Percentiles rank a stretch among this genome's conserved stretches.
These are phyloP conservation scores for Conus ventricosus DNA, from an alignment of 1,140 invertebrate genomes.

Conservation along the genomic window DNA sequence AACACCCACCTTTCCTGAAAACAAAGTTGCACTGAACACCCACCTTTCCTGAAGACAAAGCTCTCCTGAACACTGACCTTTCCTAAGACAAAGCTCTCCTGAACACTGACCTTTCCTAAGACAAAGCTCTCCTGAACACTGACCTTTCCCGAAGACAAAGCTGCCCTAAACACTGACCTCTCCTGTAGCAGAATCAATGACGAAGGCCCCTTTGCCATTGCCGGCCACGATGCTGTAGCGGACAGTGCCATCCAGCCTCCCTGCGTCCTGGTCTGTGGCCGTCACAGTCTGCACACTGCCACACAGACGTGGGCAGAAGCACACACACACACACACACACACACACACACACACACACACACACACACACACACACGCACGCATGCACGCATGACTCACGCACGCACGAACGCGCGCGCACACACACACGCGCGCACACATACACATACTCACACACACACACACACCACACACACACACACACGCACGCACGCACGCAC, in stretches of 20 bases:
- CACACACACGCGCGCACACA: neutral
- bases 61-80: too few relatives aligned
- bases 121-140: too few relatives aligned
- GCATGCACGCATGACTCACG: neutral
- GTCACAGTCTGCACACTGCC: slow-evolving; percentile 43
- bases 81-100: too few relatives aligned
- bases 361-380: neutral
- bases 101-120: too few relatives aligned
- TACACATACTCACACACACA: neutral
- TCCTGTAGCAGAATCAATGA: slow-evolving; percentile 46
- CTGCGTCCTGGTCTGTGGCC: slow-evolving; percentile 53
- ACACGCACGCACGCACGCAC: neutral
- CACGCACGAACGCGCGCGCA: neutral
- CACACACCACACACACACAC: neutral
- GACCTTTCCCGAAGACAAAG: too few relatives aligned
- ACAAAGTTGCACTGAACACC: too few relatives aligned
- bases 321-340: slow-evolving; percentile 13
- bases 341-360: neutral
- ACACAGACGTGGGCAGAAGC: neutral
- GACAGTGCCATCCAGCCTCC: slow-evolving; percentile 45
- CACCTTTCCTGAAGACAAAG: too few relatives aligned
- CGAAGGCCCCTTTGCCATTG: slow-evolving; percentile 45
- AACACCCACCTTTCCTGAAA: too few relatives aligned
- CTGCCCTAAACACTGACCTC: slow-evolving; percentile 27
- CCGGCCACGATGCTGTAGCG: slow-evolving; percentile 50